Evolutionary conservation across 2,113 vertebrate species (phyloP).

Genomic region (Ranitomeya variabilis): DNA sequence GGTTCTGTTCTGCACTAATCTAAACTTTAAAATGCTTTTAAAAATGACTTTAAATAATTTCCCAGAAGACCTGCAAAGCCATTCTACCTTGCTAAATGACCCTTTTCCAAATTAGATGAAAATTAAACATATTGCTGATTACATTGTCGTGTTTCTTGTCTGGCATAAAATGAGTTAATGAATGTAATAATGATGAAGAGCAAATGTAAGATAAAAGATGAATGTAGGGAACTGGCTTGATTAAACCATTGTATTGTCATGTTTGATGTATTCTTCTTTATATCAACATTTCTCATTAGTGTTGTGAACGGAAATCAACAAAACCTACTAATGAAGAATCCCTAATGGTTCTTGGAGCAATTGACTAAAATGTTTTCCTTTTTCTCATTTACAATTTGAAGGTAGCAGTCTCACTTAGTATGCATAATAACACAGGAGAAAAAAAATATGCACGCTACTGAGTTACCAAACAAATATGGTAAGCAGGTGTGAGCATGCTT

Average conservation of each 20-base stretch:
- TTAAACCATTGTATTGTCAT: slow-evolving; percentile 61
- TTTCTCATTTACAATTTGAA: slow-evolving; percentile 57
- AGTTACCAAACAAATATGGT: slow-evolving; percentile 6
- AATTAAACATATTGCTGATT: slow-evolving; percentile 42
- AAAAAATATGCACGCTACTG: slow-evolving; percentile 39
- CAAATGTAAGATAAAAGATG: slow-evolving; percentile 60
- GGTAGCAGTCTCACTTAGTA: slow-evolving; percentile 50
- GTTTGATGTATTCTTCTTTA: not conserved
- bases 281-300: slow-evolving; percentile 58
- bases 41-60: slow-evolving; percentile 29
- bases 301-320: slow-evolving; percentile 53
- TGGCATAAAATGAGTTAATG: slow-evolving; percentile 60
- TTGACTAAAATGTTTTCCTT: slow-evolving; percentile 59
- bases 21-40: slow-evolving; percentile 30
- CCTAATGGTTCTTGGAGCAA: slow-evolving; percentile 54
- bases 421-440: slow-evolving; percentile 37
- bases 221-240: slow-evolving; percentile 59
- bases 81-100: slow-evolving; percentile 35
- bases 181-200: slow-evolving; percentile 52
- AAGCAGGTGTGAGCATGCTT: not conserved
- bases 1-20: slow-evolving; percentile 4
- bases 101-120: slow-evolving; percentile 13
- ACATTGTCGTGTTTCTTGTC: slow-evolving; percentile 57
- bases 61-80: slow-evolving; percentile 15
- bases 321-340: slow-evolving; percentile 58